Conservation (phyloP, 2,113 vertebrate genomes). For the Ctenomys sociabilis region DNA sequence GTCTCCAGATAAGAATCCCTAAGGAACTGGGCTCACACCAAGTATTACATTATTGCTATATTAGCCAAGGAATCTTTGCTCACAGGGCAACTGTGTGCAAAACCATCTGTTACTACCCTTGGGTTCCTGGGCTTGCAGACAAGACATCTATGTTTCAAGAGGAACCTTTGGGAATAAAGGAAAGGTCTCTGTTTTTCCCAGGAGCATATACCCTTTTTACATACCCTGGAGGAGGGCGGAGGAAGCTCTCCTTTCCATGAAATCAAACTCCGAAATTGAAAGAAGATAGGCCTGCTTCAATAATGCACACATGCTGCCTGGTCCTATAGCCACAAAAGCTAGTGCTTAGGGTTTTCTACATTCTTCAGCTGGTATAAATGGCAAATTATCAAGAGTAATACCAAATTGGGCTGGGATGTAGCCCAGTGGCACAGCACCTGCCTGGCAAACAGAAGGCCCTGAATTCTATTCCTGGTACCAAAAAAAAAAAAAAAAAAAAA, state of each 20-base stretch:
- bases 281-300: constrained; percentile 85
- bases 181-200: constrained; percentile 57
- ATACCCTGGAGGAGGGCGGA: constrained; percentile 53
- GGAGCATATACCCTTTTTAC: constrained; percentile 65
- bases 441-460: no score
- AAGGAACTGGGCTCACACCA: constrained; percentile 68
- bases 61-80: constrained; percentile 77
- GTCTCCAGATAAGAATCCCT: constrained; percentile 81
- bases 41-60: constrained; percentile 74
- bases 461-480: no score
- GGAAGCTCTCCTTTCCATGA: constrained; percentile 80
- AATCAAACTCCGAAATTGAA: constrained; percentile 84
- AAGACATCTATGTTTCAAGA: constrained; percentile 80
- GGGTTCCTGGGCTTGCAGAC: background rate
- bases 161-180: constrained; percentile 64
- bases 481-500: no score
- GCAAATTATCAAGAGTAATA: background rate
- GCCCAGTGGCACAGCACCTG: no score
- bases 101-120: constrained; percentile 66
- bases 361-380: background rate
- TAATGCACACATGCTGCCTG: constrained; percentile 83
- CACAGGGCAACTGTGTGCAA: constrained; percentile 64
- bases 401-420: no score
- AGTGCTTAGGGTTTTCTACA: background rate
- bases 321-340: constrained; percentile 10